Evolutionary conservation across 2,888 invertebrate genomes (phyloP).

Genomic region (Oligia strigilis): DNA sequence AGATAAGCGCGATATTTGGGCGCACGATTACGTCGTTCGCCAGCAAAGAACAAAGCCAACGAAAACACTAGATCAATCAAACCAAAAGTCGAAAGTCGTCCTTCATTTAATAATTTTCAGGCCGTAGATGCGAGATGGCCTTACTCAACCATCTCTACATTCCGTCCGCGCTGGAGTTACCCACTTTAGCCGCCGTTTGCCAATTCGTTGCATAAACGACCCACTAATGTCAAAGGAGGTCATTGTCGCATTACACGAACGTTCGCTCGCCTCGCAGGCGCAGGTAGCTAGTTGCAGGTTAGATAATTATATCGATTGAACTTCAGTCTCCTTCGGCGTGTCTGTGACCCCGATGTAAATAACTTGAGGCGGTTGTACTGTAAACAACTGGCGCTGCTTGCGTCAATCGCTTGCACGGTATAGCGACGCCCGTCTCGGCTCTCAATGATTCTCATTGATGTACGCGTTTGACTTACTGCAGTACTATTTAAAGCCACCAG

Average conservation of each 20-base stretch:
- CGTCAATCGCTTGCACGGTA: constrained; percentile 85
- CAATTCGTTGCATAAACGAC: constrained; percentile 89
- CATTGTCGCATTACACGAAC: constrained; percentile 85
- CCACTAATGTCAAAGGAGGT: constrained; percentile 87
- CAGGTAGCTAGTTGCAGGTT: constrained; percentile 77
- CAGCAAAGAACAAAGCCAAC: constrained; percentile 66
- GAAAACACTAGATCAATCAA: constrained; percentile 71
- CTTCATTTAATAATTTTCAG: constrained; percentile 59
- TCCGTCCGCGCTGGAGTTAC: constrained; percentile 79
- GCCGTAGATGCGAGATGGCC: constrained; percentile 72
- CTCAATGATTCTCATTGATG: constrained; percentile 76
- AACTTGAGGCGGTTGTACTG: constrained; percentile 88
- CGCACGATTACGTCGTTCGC: constrained; percentile 77
- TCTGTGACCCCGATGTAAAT: constrained; percentile 91
- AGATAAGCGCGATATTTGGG: constrained; percentile 79
- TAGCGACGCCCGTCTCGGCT: constrained; percentile 44
- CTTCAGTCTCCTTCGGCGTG: constrained; percentile 87
- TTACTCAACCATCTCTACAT: constrained; percentile 84
- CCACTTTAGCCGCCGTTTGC: constrained; percentile 81
- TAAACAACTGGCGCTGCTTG: constrained; percentile 88
- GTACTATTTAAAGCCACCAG: constrained; percentile 74
- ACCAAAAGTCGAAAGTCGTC: constrained; percentile 59
- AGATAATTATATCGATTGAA: constrained; percentile 87
- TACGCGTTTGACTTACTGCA: constrained; percentile 74
- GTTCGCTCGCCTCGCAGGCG: constrained; percentile 66